A percentile compares a stretch with the other conserved stretches of the same genome.
Evolutionary conservation across 2,113 vertebrate species (phyloP).

Genomic region (Myrmecophaga tridactyla): DNA sequence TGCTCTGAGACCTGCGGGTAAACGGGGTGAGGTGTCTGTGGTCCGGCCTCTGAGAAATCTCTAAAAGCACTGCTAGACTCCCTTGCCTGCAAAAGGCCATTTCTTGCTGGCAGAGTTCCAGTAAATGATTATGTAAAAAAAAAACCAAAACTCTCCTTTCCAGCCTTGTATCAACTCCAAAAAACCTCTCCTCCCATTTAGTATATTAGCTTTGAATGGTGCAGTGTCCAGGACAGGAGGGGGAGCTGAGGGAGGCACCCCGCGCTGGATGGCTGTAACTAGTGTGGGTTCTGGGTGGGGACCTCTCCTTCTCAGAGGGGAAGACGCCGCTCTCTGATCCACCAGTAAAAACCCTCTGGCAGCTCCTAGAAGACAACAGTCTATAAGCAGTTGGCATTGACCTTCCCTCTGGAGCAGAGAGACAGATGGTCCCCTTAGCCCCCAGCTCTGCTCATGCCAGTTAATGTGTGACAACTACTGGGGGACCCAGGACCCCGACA

Average conservation of each 20-base stretch:
- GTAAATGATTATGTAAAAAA: background rate
- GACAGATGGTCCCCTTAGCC: background rate
- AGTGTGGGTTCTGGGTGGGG: background rate
- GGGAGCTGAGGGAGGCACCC: background rate
- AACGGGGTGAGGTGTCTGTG: background rate
- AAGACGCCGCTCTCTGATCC: background rate
- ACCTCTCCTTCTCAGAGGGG: background rate
- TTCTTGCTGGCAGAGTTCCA: background rate
- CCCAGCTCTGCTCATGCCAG: background rate
- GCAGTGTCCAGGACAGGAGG: background rate
- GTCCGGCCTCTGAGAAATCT: background rate
- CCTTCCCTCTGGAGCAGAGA: background rate
- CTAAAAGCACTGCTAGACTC: background rate
- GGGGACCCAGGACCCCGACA: background rate
- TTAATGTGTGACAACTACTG: background rate
- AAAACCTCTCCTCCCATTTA: background rate
- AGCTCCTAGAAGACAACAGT: background rate
- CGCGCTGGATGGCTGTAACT: background rate
- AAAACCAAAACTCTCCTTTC: background rate
- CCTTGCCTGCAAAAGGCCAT: background rate
- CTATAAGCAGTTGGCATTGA: background rate
- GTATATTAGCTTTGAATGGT: background rate
- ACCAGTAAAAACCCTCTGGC: background rate
- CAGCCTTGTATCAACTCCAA: background rate
- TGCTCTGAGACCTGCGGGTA: background rate